Evolutionary conservation across 2,888 invertebrate genomes (phyloP).

Genomic region (Himalopsyche kuldschensis): DNA sequence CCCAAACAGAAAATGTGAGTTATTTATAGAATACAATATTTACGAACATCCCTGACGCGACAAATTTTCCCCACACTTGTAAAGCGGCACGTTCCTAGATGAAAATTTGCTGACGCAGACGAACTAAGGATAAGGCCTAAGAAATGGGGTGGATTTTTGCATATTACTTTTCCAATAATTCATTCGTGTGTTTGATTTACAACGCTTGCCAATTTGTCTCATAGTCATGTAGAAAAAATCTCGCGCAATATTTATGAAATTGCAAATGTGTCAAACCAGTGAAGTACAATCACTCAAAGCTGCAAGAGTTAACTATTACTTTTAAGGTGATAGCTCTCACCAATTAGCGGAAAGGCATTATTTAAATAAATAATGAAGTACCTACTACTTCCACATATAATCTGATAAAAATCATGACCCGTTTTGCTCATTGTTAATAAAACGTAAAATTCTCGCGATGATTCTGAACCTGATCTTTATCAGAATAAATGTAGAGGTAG

Average conservation of each 20-base stretch:
- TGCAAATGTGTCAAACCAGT: constrained; percentile 8
- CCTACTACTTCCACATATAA: no score
- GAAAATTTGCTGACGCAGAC: constrained; percentile 24
- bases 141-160: constrained; percentile 13
- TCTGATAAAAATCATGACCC: no score
- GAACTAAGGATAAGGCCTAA: neutral
- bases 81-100: neutral
- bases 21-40: constrained; percentile 8
- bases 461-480: no score
- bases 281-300: neutral
- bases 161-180: constrained; percentile 39
- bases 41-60: neutral
- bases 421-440: no score
- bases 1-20: constrained; percentile 1
- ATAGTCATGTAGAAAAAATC: constrained; percentile 14
- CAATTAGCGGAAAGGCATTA: no score
- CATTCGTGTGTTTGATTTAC: constrained; percentile 37
- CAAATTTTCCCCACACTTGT: neutral
- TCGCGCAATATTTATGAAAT: constrained; percentile 25
- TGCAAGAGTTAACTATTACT: no score
- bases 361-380: no score
- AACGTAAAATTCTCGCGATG: no score
- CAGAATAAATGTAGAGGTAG: no score
- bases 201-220: constrained; percentile 34
- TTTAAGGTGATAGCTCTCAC: no score